Conservation (phyloP, 2,113 vertebrate species). For the Lynx canadensis region DNA sequence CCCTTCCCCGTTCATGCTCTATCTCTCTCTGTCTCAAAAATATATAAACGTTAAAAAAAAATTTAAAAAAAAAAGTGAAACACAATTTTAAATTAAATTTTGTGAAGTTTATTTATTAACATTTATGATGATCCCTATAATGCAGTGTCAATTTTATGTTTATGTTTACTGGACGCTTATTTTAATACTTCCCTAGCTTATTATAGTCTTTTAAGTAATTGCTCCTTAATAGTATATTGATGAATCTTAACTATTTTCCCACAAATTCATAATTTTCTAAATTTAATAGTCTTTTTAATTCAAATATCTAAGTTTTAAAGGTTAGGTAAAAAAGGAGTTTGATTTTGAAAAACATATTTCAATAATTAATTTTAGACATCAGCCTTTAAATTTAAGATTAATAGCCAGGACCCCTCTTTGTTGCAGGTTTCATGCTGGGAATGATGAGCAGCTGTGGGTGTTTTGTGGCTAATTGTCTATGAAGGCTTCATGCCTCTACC, state of each 20-base stretch:
- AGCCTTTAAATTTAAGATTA: background rate
- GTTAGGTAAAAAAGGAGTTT: background rate
- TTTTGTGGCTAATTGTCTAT: background rate
- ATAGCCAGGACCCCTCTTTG: background rate
- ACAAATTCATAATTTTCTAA: background rate
- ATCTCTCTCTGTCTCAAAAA: too few relatives aligned
- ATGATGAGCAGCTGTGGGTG: background rate
- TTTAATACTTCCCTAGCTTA: background rate
- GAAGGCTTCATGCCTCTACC: background rate
- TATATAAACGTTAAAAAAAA: too few relatives aligned
- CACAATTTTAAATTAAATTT: background rate
- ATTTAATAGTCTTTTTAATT: background rate
- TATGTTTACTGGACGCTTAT: background rate
- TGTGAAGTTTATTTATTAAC: background rate
- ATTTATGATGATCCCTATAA: background rate
- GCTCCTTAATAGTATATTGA: background rate
- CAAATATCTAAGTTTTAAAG: background rate
- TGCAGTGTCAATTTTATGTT: background rate
- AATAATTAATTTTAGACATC: background rate
- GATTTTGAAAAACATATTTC: background rate
- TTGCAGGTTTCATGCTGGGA: background rate
- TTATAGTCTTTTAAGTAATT: background rate
- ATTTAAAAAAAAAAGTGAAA: background rate
- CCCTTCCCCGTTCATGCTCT: too few relatives aligned
- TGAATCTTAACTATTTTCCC: background rate